Base-by-base conservation (phyloP, 1,140 invertebrate genomes). In the Trypoxylus dichotomus region DNA sequence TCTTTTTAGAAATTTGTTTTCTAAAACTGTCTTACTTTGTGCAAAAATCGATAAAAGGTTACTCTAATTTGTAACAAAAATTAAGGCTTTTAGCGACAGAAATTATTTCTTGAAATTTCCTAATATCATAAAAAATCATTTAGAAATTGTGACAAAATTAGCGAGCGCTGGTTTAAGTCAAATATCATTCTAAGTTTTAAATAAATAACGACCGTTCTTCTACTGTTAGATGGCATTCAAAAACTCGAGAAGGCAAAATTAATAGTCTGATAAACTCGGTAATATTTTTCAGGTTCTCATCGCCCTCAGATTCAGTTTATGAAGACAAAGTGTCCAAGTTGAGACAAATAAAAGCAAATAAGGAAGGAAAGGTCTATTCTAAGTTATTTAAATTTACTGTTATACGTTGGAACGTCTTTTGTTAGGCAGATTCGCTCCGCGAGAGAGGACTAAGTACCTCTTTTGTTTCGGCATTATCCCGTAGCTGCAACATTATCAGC, bases 331-430 rank as follows among this genome's bases (percentile, higher is more conserved):
- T 76, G 74, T 73, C 74, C 76, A 77, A 79, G 32, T 79, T 77
- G 79, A 74, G 79, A 79, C 79, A 77, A 79, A 79, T 77, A 79
- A 77, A 79, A 68, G 43, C 73, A 75, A 73, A 76, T 71, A 58
- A 76, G 24, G 68, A 77, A 76, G 74, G 77, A 76, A 54, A 79
- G 74, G 73, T 79, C 73, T 79, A 77, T 76, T 77, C 74, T 79
- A 79, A 77, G 71, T 79, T 79, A 79, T 79, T 79, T 79, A 79
- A 79, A 79, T 79, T 79, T 79, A 79, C 76, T 77, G 79, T 79
- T 79, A 77, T 79, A 76, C 75, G 74, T 72, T 77, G 75, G 77
- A 77, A 76, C 72, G 79, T 76, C 79, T 77, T 77, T 79, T 79
- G 74, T 77, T 77, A 42, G 72, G 60, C 13, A 37, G 74, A 72